Evolutionary conservation across 1,140 invertebrate genomes (phyloP).

Genomic region (Vanessa tameamea): DNA sequence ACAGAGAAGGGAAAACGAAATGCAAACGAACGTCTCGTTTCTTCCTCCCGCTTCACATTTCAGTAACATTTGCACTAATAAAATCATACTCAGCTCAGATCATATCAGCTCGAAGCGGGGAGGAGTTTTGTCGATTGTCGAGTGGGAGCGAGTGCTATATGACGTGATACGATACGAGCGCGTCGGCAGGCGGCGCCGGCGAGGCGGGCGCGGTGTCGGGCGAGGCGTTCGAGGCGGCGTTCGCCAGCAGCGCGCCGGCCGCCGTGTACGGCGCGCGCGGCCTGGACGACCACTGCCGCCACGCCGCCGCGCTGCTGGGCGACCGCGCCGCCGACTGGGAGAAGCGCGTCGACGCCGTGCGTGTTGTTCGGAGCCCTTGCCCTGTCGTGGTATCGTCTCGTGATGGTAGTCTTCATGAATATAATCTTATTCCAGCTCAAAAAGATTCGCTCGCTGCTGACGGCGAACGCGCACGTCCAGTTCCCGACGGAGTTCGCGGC

Average conservation of each 20-base stretch:
- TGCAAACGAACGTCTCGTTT: too few species aligned
- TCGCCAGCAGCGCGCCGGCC: constrained; percentile 91
- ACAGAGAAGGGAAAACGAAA: too few species aligned
- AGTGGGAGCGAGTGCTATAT: too few species aligned
- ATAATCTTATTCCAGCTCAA: constrained; percentile 84
- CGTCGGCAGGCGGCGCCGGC: constrained; percentile 50
- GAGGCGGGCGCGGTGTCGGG: constrained; percentile 93
- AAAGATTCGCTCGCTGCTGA: constrained; percentile 90
- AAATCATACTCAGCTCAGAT: too few species aligned
- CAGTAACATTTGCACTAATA: too few species aligned
- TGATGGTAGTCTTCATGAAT: too few species aligned
- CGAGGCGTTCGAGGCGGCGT: constrained; percentile 91
- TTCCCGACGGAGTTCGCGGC: constrained; percentile 92
- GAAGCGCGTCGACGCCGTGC: constrained; percentile 92
- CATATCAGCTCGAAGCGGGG: too few species aligned
- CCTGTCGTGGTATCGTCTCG: too few species aligned
- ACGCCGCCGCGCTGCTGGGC: constrained; percentile 87
- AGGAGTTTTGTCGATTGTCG: too few species aligned
- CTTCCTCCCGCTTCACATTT: too few species aligned
- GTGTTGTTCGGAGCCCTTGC: constrained; percentile 50
- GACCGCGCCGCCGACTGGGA: constrained; percentile 95
- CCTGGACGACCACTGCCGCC: constrained; percentile 90
- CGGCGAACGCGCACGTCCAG: constrained; percentile 88
- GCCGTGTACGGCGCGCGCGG: constrained; percentile 92
- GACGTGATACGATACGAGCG: too few species aligned